phyloP scores from a whole-genome alignment of 2,797 vertebrate genomes.

The Amazona finschi region DNA sequence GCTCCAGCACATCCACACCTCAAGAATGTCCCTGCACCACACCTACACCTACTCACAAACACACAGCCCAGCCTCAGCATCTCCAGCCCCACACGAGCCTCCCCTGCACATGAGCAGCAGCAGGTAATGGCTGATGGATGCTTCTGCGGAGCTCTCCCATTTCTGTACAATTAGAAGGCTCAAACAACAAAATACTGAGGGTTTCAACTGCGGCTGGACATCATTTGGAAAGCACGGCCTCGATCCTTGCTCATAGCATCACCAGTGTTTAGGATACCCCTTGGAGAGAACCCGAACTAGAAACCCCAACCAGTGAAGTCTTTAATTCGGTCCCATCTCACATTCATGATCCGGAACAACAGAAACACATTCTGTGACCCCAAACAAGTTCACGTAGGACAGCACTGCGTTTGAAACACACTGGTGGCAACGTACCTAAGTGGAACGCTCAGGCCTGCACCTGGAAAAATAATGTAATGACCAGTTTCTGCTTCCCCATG shows the following conservation, averaged over 20 bases:
- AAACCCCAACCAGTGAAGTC: neutral
- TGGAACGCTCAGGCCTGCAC: rapidly evolving
- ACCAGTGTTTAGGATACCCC: neutral
- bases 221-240: neutral
- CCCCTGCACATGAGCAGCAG: neutral
- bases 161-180: neutral
- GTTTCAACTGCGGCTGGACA: neutral
- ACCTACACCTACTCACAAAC: neutral
- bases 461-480: neutral
- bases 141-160: neutral
- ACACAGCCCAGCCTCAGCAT: neutral
- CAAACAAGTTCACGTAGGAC: neutral
- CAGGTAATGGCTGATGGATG: rapidly evolving
- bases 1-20: neutral
- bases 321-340: neutral
- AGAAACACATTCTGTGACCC: neutral
- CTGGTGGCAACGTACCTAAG: neutral
- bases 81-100: neutral
- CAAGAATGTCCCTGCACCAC: neutral
- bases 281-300: neutral
- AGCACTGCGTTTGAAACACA: neutral
- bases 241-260: rapidly evolving
- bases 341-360: rapidly evolving
- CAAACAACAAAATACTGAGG: neutral
- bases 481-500: neutral